Evolutionary conservation across 2,888 invertebrate species (phyloP).

Genomic region (Pemphredon lugubris): DNA sequence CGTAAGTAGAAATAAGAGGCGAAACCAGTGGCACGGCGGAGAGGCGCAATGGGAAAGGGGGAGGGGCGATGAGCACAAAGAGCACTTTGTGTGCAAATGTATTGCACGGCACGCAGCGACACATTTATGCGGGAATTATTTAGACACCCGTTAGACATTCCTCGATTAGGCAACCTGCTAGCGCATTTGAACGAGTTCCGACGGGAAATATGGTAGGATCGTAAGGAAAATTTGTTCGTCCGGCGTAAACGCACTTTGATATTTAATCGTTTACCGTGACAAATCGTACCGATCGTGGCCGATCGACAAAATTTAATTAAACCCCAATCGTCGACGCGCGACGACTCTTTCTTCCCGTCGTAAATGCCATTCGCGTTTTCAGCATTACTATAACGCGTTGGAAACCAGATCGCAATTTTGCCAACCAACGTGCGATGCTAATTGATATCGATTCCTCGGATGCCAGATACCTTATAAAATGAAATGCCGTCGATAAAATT

Average conservation of each 20-base stretch:
- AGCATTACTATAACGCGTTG: too few relatives aligned
- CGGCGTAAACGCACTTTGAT: background rate
- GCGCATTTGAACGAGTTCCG: slow-evolving; percentile 27
- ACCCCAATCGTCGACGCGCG: too few relatives aligned
- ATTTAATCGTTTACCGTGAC: too few relatives aligned
- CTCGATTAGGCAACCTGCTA: slow-evolving; percentile 54
- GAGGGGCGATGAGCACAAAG: slow-evolving; percentile 51
- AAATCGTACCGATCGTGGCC: too few relatives aligned
- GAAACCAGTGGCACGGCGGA: slow-evolving; percentile 20
- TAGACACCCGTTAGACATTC: slow-evolving; percentile 58
- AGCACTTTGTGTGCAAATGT: slow-evolving; percentile 66
- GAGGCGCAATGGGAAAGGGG: slow-evolving; percentile 35
- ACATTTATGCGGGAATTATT: slow-evolving; percentile 56
- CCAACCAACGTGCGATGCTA: slow-evolving; percentile 51
- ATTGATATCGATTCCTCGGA: slow-evolving; percentile 55
- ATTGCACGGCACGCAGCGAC: slow-evolving; percentile 52
- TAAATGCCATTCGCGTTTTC: too few relatives aligned
- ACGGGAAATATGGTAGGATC: slow-evolving; percentile 21
- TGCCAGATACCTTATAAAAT: slow-evolving; percentile 47
- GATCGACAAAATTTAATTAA: too few relatives aligned
- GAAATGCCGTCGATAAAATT: slow-evolving; percentile 37
- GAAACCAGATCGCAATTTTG: slow-evolving; percentile 30
- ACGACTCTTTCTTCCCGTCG: too few relatives aligned
- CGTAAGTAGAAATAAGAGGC: slow-evolving; percentile 37
- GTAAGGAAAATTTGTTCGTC: slow-evolving; percentile 33